Conservation (phyloP, 2,888 invertebrate species). For the Lasius platythorax region DNA sequence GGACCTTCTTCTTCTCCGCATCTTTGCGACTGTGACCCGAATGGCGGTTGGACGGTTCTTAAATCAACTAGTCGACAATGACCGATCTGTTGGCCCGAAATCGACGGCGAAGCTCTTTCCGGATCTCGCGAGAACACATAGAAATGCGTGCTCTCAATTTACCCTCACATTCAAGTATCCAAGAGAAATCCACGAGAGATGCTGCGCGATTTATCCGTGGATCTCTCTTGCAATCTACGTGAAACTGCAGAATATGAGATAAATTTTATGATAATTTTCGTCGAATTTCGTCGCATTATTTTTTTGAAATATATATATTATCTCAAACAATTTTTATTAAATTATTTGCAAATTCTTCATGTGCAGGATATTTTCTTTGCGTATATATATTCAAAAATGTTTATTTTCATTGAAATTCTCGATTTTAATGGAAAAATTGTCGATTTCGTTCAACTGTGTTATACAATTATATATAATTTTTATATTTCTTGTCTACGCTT, state of each 20-base stretch:
- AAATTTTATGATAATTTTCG: background rate
- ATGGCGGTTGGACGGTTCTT: background rate
- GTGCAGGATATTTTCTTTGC: background rate
- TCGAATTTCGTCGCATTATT: background rate
- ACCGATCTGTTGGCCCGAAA: conserved; percentile 5
- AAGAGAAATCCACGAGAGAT: background rate
- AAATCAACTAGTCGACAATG: conserved; percentile 9
- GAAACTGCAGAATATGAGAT: background rate
- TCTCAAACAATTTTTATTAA: background rate
- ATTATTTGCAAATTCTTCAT: background rate
- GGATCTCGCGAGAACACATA: background rate
- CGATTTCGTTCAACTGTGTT: background rate
- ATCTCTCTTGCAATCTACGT: background rate
- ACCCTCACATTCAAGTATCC: background rate
- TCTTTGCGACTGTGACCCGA: conserved; percentile 1
- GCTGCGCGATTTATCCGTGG: background rate
- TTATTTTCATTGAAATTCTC: background rate
- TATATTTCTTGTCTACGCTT: background rate
- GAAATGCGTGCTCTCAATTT: background rate
- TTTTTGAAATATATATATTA: background rate
- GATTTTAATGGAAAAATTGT: background rate
- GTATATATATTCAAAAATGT: background rate
- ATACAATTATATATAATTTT: background rate
- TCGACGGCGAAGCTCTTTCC: background rate
- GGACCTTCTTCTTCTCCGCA: conserved; percentile 25